Percentiles rank a stretch among this genome's conserved stretches.
Evolutionary conservation across 2,113 vertebrate genomes (phyloP).

Genomic region (Tretioscincus oriximinensis): DNA sequence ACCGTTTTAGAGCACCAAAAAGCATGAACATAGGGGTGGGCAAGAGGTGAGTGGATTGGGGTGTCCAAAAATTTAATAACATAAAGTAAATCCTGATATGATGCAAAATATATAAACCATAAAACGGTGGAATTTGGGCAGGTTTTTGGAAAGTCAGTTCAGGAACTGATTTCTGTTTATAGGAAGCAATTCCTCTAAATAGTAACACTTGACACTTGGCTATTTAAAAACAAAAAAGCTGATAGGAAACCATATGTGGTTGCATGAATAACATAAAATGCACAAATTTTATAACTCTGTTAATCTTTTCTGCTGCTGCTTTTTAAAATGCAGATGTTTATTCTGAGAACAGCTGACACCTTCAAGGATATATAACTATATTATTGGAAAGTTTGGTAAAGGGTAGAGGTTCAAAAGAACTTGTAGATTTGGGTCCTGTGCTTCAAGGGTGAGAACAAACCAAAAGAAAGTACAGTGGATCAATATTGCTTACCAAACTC

Average conservation of each 20-base stretch:
- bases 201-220: fast-evolving
- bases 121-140: neutral
- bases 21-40: too few relatives aligned
- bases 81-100: neutral
- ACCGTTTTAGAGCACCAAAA: too few relatives aligned
- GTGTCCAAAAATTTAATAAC: neutral
- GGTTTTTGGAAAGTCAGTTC: constrained; percentile 18
- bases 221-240: constrained; percentile 26
- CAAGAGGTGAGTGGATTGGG: too few relatives aligned
- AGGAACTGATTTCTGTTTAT: neutral
- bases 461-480: constrained; percentile 53
- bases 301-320: constrained; percentile 44
- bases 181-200: constrained; percentile 19
- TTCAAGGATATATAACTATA: constrained; percentile 15
- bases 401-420: constrained; percentile 28
- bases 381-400: constrained; percentile 60
- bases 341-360: constrained; percentile 32
- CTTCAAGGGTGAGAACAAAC: constrained; percentile 44
- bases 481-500: constrained; percentile 40
- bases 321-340: constrained; percentile 52
- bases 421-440: constrained; percentile 47
- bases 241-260: neutral
- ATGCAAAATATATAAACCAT: neutral
- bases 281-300: constrained; percentile 23
- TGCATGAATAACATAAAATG: neutral